Evolutionary conservation across 2,797 vertebrate species (phyloP), one percentile per base, ranked within the genome.

Genomic region (Anabacerthia variegaticeps): DNA sequence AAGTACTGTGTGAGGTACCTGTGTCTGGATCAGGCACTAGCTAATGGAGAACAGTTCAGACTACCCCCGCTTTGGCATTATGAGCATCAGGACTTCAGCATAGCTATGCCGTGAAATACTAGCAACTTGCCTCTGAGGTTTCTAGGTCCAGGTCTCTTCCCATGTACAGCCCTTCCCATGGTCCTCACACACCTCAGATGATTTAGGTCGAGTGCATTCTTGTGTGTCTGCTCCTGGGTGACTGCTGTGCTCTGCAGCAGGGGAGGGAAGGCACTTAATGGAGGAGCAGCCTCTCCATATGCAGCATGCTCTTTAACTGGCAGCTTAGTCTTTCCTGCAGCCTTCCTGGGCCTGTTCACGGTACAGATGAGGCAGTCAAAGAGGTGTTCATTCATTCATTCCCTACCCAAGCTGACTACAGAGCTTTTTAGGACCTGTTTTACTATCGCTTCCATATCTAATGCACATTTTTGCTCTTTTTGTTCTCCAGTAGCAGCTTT

Each of bases 61-160:
- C 19, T 23, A 32, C 14, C 34, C 3, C 0, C 48, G 0, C n/a
- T 82, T 88, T 0, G 0, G 15, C 59, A 32, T 69, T 82, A 18
- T 34, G 43, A 69, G 36, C n/a, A 36, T 84, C 34, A 62, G 43
- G 30, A 77, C 54, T 4, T 1, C 49, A 43, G n/a, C 1, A 1
- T 34, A 48, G 39, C 55, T 48, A 14, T 39, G 48, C 20, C 9
- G 4, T 26, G n/a, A 26, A 48, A 10, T 36, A 51, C 15, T 12
- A 75, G 20, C 28, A 81, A 23, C 41, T 67, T 66, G 10, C n/a
- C 19, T 41, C 48, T 77, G 1, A 1, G 22, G 7, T 85, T 89
- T 75, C 51, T 54, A 39, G 13, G 20, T 89, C 30, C 36, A 16
- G 39, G 14, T 23, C 41, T 66, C 30, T 75, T 79, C 67, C 30